Evolutionary conservation across 2,797 vertebrate species (phyloP).

Genomic region (Streptopelia turtur): DNA sequence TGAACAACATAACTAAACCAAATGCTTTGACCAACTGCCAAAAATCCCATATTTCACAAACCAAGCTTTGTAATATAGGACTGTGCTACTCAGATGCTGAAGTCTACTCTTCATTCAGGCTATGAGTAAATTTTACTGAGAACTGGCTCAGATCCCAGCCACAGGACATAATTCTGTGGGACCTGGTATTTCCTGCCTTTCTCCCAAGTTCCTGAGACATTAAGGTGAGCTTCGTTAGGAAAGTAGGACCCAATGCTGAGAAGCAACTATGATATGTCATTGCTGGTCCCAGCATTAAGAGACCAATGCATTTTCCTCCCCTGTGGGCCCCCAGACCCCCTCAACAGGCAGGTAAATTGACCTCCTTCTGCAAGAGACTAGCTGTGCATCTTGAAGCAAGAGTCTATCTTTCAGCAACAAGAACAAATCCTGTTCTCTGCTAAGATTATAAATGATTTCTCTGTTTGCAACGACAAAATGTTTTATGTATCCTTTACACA

Average conservation of each 20-base stretch:
- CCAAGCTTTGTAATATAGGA: not conserved
- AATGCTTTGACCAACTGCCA: not conserved
- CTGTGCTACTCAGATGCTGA: not conserved
- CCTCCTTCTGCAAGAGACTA: not conserved
- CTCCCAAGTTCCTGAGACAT: not conserved
- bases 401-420: not conserved
- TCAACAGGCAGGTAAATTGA: not conserved
- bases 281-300: not conserved
- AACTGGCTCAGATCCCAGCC: not conserved
- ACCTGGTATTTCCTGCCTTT: not conserved
- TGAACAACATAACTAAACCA: accelerated
- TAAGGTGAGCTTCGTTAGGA: not conserved
- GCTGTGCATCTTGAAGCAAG: not conserved
- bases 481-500: not conserved
- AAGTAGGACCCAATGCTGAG: not conserved
- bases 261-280: not conserved
- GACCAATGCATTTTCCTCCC: not conserved
- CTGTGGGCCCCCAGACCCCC: not conserved
- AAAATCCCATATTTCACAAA: not conserved
- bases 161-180: not conserved
- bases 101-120: not conserved
- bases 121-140: not conserved
- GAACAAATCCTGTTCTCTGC: not conserved
- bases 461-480: not conserved
- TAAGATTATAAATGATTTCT: not conserved